These are phyloP conservation scores for Rhopalosiphum nymphaeae DNA, from an alignment of 2,888 invertebrate species.

Conservation along the genomic window DNA sequence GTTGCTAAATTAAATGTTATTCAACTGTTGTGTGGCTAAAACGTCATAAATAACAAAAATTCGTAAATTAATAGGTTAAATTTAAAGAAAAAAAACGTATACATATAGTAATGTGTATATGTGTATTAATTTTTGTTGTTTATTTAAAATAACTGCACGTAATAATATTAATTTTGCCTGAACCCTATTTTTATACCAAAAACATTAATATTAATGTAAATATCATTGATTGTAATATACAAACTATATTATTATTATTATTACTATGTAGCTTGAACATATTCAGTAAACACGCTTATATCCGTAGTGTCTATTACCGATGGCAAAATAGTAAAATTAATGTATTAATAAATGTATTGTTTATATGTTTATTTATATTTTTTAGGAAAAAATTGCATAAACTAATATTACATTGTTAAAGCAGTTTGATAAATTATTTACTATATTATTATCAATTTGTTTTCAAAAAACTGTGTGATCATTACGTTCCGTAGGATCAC, in stretches of 20 bases:
- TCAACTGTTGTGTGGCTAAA: conserved; percentile 48
- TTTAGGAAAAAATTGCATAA: conserved; percentile 22
- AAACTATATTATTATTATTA: conserved; percentile 39
- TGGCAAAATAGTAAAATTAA: conserved; percentile 45
- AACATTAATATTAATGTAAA: conserved; percentile 52
- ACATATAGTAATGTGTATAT: conserved; percentile 42
- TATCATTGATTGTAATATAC: conserved; percentile 54
- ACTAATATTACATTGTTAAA: conserved; percentile 27
- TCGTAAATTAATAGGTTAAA: conserved; percentile 38
- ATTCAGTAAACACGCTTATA: conserved; percentile 50
- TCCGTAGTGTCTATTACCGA: conserved; percentile 46
- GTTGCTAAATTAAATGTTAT: conserved; percentile 53
- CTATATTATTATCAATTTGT: neutral
- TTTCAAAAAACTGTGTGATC: conserved; percentile 20
- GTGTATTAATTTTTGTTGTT: conserved; percentile 40
- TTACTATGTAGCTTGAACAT: conserved; percentile 58
- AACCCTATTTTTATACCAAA: conserved; percentile 56
- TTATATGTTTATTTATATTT: conserved; percentile 29
- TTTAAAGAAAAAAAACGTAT: conserved; percentile 16
- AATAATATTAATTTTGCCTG: conserved; percentile 62
- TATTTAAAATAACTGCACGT: conserved; percentile 61
- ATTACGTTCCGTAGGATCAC: neutral
- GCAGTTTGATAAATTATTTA: conserved; percentile 1
- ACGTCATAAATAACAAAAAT: conserved; percentile 48
- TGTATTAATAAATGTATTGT: conserved; percentile 31